A percentile compares a stretch with the other conserved stretches of the same genome.
Conservation (phyloP, 2,888 invertebrate species). For the Ceratothoa steindachneri region DNA sequence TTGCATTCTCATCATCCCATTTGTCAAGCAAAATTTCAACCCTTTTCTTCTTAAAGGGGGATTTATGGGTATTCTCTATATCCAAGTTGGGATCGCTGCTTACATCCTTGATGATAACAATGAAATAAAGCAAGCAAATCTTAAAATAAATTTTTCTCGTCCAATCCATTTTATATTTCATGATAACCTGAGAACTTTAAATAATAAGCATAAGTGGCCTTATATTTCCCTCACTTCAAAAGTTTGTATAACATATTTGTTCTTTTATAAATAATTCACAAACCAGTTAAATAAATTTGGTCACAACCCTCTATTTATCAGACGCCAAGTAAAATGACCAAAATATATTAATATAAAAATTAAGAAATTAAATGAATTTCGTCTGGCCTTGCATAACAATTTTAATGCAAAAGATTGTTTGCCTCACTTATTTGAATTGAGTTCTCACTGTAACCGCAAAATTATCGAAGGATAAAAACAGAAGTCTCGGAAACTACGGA, state of each 20-base stretch:
- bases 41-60: neutral
- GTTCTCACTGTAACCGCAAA: neutral
- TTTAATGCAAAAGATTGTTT: neutral
- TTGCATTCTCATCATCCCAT: conserved; percentile 16
- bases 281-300: neutral
- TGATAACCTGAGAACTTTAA: too few species aligned
- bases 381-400: neutral
- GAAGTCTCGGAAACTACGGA: neutral
- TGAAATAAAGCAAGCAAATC: neutral
- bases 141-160: neutral
- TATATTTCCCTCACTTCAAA: too few species aligned
- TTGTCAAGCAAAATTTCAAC: neutral
- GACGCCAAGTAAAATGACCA: neutral
- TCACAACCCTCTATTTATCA: too few species aligned
- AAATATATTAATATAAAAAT: neutral
- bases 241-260: too few species aligned
- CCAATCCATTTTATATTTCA: too few species aligned
- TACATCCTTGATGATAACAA: neutral
- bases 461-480: neutral
- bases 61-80: neutral
- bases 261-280: neutral
- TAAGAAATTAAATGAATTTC: neutral
- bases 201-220: too few species aligned
- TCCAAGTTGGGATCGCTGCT: neutral
- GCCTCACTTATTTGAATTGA: neutral